Evolutionary conservation across 2,797 vertebrate species (phyloP).

Genomic region (Sciurus vulgaris): DNA sequence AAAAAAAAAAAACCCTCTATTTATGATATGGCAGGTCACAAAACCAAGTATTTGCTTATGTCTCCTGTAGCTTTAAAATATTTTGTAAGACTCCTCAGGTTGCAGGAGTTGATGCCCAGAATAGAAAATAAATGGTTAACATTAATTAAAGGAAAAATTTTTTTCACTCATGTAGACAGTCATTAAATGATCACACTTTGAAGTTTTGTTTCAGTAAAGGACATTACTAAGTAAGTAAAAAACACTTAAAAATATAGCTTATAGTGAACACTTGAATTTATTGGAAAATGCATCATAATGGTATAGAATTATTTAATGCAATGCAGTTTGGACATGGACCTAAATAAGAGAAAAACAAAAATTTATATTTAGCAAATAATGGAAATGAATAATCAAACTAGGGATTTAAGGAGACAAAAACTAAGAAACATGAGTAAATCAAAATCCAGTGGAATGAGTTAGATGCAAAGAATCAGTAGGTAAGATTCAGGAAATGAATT

Average conservation of each 20-base stretch:
- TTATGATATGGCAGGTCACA: not conserved
- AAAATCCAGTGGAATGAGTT: not conserved
- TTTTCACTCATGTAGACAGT: not conserved
- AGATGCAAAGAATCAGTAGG: not conserved
- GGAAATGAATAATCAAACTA: not conserved
- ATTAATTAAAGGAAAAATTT: not conserved
- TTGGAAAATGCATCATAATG: not conserved
- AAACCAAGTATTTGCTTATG: not conserved
- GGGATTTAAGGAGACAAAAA: not conserved
- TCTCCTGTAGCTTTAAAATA: not conserved
- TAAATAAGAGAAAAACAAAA: slow-evolving; percentile 21
- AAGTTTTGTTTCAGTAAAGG: slow-evolving; percentile 6
- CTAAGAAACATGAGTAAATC: not conserved
- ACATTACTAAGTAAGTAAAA: not conserved
- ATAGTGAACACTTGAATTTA: not conserved
- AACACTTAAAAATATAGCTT: not conserved
- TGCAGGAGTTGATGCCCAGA: not conserved
- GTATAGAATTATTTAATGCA: not conserved
- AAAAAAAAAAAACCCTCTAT: not conserved
- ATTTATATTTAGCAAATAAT: not conserved
- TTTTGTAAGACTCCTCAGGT: not conserved
- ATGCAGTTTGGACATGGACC: not conserved
- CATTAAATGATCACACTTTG: not conserved
- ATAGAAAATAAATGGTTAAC: not conserved
- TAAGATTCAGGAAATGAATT: not conserved